phyloP scores from a whole-genome alignment of 2,113 vertebrate genomes.

The Haliaeetus leucogaster region DNA sequence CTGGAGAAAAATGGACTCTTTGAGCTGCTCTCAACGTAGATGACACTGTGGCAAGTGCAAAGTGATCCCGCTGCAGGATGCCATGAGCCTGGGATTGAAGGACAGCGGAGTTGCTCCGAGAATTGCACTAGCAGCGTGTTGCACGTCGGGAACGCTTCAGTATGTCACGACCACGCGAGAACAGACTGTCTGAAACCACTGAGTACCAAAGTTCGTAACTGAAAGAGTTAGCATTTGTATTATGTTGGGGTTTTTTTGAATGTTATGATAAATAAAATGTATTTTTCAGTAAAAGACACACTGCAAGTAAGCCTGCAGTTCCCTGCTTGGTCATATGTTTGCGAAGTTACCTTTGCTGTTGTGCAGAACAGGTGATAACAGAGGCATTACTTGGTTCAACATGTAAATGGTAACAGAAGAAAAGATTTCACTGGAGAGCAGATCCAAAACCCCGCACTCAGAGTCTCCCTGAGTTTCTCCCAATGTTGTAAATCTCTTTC shows the following conservation, averaged over 20 bases:
- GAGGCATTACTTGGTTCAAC: neutral
- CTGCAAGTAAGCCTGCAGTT: constrained; percentile 43
- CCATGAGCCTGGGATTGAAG: neutral
- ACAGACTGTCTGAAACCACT: neutral
- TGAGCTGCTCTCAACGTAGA: constrained; percentile 27
- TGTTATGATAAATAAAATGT: constrained; percentile 68
- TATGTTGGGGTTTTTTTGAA: constrained; percentile 54
- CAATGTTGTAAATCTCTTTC: neutral
- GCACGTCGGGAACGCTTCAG: neutral
- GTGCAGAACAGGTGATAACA: neutral
- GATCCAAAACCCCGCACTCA: fast-evolving
- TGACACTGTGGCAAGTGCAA: neutral
- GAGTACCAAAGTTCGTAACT: constrained; percentile 51
- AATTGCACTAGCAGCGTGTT: neutral
- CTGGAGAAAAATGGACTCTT: constrained; percentile 26
- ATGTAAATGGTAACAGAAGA: neutral
- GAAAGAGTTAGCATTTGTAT: constrained; percentile 67
- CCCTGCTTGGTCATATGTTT: neutral
- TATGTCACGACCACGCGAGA: neutral
- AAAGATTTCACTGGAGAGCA: neutral
- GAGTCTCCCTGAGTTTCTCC: neutral
- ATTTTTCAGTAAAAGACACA: constrained; percentile 78
- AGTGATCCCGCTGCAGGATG: neutral
- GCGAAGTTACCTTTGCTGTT: neutral
- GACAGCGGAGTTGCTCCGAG: neutral